Conservation (phyloP, 2,113 vertebrate genomes). For the Brachyhypopomus gauderio region DNA sequence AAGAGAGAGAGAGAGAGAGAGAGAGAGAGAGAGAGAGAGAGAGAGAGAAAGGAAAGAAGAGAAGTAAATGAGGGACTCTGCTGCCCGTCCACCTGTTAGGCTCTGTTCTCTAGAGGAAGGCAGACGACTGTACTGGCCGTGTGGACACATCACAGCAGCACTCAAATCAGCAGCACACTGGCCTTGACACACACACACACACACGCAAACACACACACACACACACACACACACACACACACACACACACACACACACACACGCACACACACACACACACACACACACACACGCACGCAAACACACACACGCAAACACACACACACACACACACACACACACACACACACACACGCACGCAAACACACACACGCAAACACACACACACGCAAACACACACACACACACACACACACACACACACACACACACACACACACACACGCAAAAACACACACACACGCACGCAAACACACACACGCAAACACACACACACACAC, state of each 20-base stretch:
- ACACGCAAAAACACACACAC: background rate
- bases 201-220: no score
- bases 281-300: background rate
- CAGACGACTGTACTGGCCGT: background rate
- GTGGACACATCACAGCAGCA: background rate
- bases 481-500: background rate
- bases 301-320: background rate
- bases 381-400: background rate
- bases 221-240: background rate
- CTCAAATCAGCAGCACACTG: no score
- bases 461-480: background rate
- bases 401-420: background rate
- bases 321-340: background rate
- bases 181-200: no score
- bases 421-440: background rate
- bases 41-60: background rate
- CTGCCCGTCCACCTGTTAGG: background rate
- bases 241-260: background rate
- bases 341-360: background rate
- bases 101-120: background rate
- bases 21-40: slow-evolving; percentile 2
- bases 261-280: background rate
- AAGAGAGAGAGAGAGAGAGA: background rate
- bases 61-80: background rate
- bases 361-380: background rate